A percentile compares a stretch with the other conserved stretches of the same genome.
Evolutionary conservation across 2,797 vertebrate species (phyloP).

Genomic region (Poeciliopsis presidionis): DNA sequence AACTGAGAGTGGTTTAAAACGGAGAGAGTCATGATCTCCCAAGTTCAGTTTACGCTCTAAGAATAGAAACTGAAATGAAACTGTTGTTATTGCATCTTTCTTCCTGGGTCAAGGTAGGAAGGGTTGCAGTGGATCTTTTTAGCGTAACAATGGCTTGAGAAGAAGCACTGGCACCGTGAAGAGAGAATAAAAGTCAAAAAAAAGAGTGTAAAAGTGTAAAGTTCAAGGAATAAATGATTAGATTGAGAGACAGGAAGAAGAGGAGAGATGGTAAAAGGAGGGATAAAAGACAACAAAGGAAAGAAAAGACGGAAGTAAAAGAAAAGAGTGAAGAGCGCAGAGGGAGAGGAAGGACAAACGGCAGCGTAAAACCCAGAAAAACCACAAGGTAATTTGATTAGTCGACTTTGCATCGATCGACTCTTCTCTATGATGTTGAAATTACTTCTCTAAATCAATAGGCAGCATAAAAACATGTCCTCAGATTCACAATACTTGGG

Average conservation of each 20-base stretch:
- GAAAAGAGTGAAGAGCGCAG: not conserved
- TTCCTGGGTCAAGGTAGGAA: constrained; percentile 5
- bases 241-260: not conserved
- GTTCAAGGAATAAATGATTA: not conserved
- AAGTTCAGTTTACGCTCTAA: constrained; percentile 35
- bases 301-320: not conserved
- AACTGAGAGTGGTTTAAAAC: constrained; percentile 39
- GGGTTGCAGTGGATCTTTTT: constrained; percentile 25
- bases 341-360: constrained; percentile 11
- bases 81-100: constrained; percentile 6
- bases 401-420: constrained; percentile 53
- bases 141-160: constrained; percentile 34
- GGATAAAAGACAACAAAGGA: constrained; percentile 1
- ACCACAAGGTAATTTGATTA: constrained; percentile 56
- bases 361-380: constrained; percentile 22
- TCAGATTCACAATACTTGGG: not conserved
- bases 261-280: not conserved
- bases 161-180: not conserved
- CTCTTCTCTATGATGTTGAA: constrained; percentile 52
- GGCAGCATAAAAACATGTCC: constrained; percentile 1
- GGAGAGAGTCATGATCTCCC: constrained; percentile 14
- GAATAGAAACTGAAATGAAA: constrained; percentile 39
- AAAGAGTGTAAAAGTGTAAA: not conserved
- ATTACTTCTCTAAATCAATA: constrained; percentile 63
- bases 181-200: constrained; percentile 19